Conservation (phyloP, 2,113 vertebrate genomes). For the Fregata magnificens region DNA sequence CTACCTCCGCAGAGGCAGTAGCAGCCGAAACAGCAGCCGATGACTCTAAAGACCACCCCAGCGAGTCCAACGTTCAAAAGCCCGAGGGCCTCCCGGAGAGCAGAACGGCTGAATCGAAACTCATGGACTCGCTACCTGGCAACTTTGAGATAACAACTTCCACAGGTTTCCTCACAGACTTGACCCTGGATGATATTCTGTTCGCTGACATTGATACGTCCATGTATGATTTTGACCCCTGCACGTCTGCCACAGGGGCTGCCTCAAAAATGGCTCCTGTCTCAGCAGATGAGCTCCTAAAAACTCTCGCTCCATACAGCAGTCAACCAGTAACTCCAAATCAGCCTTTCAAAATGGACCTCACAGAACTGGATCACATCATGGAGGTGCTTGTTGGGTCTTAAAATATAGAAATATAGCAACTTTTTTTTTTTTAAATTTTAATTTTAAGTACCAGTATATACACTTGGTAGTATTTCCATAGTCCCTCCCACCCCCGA, state of each 20-base stretch:
- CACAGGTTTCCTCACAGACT: conserved; percentile 95
- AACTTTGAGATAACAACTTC: conserved; percentile 88
- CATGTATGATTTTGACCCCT: conserved; percentile 99
- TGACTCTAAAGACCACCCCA: conserved; percentile 73
- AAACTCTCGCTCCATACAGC: conserved; percentile 90
- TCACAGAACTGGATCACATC: conserved; percentile 98
- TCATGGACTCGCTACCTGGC: conserved; percentile 82
- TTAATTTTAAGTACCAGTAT: conserved; percentile 36
- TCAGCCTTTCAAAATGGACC: conserved; percentile 99
- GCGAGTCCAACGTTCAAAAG: conserved; percentile 71
- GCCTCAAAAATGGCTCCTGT: conserved; percentile 89
- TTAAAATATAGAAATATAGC: conserved; percentile 73
- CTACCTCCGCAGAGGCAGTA: conserved; percentile 84
- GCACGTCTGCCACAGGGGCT: conserved; percentile 80
- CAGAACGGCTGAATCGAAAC: conserved; percentile 79
- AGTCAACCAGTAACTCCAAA: conserved; percentile 88
- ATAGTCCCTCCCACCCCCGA: conserved; percentile 19
- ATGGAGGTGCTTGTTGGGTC: conserved; percentile 99
- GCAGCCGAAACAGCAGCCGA: conserved; percentile 34
- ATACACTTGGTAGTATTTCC: conserved; percentile 58
- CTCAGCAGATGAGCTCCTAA: conserved; percentile 93
- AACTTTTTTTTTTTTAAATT: neutral
- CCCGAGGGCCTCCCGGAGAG: conserved; percentile 76
- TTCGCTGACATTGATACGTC: conserved; percentile 99
- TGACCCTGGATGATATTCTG: conserved; percentile 96